phyloP scores from a whole-genome alignment of 2,888 invertebrate species.

The Drosophila meridiana region DNA sequence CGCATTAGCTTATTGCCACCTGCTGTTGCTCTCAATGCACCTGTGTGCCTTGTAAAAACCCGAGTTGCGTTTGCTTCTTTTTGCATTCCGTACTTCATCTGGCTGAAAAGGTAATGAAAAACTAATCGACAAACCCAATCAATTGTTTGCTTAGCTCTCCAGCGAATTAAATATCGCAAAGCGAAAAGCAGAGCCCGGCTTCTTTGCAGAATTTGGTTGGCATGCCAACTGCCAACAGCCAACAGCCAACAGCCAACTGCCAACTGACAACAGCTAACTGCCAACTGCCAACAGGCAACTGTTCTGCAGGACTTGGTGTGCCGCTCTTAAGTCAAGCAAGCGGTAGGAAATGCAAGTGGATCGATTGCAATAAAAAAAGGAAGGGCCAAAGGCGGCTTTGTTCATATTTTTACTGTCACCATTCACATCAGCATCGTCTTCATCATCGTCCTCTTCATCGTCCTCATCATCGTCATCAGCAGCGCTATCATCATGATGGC shows the following conservation, averaged over 20 bases:
- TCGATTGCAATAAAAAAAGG: slow-evolving; percentile 10
- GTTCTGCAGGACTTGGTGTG: background rate
- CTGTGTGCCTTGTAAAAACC: background rate
- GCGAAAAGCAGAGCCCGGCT: background rate
- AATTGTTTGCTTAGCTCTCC: background rate
- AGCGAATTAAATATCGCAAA: background rate
- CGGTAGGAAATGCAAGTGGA: slow-evolving; percentile 23
- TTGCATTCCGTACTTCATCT: background rate
- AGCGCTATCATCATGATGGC: slow-evolving; percentile 6
- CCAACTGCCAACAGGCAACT: background rate
- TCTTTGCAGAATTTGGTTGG: background rate
- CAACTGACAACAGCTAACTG: background rate
- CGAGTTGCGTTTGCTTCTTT: background rate
- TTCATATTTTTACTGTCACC: slow-evolving; percentile 11
- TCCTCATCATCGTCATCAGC: background rate
- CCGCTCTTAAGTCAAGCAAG: slow-evolving; percentile 10
- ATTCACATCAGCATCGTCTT: slow-evolving; percentile 2
- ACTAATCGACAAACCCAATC: background rate
- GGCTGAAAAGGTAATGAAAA: slow-evolving; percentile 1
- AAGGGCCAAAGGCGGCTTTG: background rate
- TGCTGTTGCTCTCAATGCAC: background rate
- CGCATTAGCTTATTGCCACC: background rate
- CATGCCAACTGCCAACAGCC: background rate
- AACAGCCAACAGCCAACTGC: background rate
- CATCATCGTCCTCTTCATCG: background rate